These are phyloP conservation scores for Liopterus haemorrhoidalis DNA, from an alignment of 2,888 invertebrate species.

Conservation along the genomic window DNA sequence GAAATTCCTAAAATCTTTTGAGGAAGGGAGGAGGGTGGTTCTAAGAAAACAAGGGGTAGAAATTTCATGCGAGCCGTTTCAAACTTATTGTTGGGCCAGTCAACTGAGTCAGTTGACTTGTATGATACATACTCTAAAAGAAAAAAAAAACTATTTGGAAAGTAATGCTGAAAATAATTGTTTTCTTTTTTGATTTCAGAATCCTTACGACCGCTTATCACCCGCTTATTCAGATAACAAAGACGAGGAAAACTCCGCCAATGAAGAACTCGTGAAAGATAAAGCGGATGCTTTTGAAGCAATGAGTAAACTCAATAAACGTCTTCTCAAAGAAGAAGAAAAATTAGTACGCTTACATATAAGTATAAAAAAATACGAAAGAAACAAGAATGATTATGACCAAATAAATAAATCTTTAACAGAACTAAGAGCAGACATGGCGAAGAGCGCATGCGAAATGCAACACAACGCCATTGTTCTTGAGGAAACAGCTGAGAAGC, in stretches of 20 bases:
- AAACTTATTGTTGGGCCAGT: too few species aligned
- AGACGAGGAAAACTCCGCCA: conserved; percentile 44
- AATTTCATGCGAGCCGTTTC: too few species aligned
- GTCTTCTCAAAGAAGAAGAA: conserved; percentile 68
- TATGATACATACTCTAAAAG: too few species aligned
- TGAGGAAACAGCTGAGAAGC: conserved; percentile 43
- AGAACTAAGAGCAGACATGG: conserved; percentile 42
- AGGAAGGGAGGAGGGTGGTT: too few species aligned
- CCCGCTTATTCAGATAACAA: conserved; percentile 42
- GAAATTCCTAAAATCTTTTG: too few species aligned
- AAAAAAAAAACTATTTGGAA: conserved; percentile 11
- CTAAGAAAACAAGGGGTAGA: too few species aligned
- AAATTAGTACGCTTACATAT: conserved; percentile 59
- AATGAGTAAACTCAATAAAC: conserved; percentile 66
- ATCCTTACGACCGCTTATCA: conserved; percentile 42
- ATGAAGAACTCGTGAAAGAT: conserved; percentile 53
- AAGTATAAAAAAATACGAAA: conserved; percentile 47
- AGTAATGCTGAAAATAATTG: neutral
- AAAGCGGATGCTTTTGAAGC: conserved; percentile 69
- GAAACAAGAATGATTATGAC: conserved; percentile 34
- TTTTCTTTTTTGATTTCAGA: conserved; percentile 30
- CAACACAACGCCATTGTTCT: conserved; percentile 45
- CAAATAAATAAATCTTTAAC: conserved; percentile 39
- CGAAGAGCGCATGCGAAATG: conserved; percentile 45
- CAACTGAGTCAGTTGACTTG: too few species aligned